Evolutionary conservation across 2,888 invertebrate species (phyloP).

Genomic region (Watsonalla cultraria): DNA sequence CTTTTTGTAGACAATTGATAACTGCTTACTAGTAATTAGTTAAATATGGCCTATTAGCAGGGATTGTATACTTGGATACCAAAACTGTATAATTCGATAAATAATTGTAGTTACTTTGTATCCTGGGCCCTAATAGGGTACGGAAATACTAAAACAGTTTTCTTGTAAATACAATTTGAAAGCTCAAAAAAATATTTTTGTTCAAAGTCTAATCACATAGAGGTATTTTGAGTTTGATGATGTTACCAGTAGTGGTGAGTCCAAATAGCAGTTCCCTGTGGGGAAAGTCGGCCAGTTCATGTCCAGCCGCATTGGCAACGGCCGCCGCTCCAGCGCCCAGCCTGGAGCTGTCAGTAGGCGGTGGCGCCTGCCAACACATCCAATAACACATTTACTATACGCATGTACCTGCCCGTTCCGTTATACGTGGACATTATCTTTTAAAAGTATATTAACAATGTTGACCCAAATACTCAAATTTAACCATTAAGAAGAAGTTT

Average conservation of each 20-base stretch:
- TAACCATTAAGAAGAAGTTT: no score
- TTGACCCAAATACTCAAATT: no score
- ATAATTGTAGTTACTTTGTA: no score
- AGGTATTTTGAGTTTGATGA: neutral
- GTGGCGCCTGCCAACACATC: conserved; percentile 59
- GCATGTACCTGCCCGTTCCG: no score
- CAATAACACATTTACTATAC: neutral
- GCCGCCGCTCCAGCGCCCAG: conserved; percentile 79
- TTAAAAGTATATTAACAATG: no score
- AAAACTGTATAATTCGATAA: no score
- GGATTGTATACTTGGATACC: no score
- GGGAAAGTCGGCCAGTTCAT: conserved; percentile 89
- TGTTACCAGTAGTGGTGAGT: conserved; percentile 83
- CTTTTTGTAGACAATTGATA: no score
- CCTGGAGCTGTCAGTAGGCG: conserved; percentile 74
- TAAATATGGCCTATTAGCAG: no score
- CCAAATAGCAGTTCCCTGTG: conserved; percentile 91
- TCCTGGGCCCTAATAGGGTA: no score
- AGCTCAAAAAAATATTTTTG: neutral
- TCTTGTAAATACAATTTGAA: neutral
- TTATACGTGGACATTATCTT: neutral
- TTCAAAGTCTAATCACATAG: no score
- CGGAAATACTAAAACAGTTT: neutral
- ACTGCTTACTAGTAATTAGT: no score
- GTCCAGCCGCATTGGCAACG: conserved; percentile 84